Base-by-base conservation (phyloP, 2,113 vertebrate genomes). In the Cyprinodon brontotheroides region DNA sequence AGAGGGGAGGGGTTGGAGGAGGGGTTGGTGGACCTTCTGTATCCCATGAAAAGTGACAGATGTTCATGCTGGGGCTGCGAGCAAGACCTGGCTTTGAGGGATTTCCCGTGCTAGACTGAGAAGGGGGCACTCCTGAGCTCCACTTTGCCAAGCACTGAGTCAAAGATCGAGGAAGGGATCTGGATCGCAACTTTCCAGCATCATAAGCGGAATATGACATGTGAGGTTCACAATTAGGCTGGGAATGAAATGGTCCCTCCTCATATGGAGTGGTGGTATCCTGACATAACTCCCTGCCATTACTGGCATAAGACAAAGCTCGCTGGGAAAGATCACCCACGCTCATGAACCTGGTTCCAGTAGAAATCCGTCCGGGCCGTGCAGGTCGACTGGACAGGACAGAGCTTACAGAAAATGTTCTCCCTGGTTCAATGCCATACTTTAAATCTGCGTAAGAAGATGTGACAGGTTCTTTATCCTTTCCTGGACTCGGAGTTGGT, bases 291-390 rank as follows among this genome's bases (percentile, higher is more conserved):
- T 84, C 83, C 10, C 43, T 70, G 60, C 37, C 20, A 13, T 68
- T 71, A 8, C 64, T 60, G 73, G 69, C 59, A 60, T 62, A 83
- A 8, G 71, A 73, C 39, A 81, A 71, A 10, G 70, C 53, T 7
- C 83, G 60, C 50, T 86, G 70, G 39, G 83, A 85, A 29, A 92
- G 88, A 68, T 93, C 91, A 11, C 90, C 89, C 17, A 90, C 65
- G 63, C 93, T 94, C 89, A 89, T 84, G 75, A 88, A 86, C 59
- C 84, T 82, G 22, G 89, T 83, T 62, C 93, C 92, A 13, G 90
- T 93, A 12, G 94, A 95, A 69, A 94, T 95, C 4, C 93, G 92
- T 36, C 90, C 92, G 9, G 93, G 89, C 6, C 92, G 84, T 3
- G 92, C 93, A 3, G 90, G 90, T 61, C 93, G 89, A 64, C 91